Conservation (phyloP, 1,140 invertebrate species). For the Rhynchophorus ferrugineus region DNA sequence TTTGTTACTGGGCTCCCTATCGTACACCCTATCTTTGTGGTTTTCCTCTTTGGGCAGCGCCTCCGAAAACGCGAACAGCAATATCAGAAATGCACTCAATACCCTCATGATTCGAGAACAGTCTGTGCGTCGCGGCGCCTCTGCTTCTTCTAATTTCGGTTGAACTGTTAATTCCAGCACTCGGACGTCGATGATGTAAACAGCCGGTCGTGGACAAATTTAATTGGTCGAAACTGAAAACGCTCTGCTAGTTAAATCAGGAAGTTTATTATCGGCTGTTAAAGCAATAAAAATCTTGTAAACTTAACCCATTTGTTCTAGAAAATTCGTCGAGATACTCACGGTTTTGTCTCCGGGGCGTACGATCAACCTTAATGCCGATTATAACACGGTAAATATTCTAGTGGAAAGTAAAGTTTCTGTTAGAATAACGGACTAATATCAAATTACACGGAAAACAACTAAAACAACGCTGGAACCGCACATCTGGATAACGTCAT, state of each 20-base stretch:
- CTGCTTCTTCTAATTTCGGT: too few species aligned
- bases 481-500: too few species aligned
- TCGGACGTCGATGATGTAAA: background rate
- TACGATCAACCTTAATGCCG: too few species aligned
- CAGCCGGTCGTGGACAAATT: background rate
- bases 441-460: too few species aligned
- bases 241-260: background rate
- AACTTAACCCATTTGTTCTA: background rate
- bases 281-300: background rate
- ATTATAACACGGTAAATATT: too few species aligned
- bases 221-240: background rate
- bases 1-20: slow-evolving; percentile 61
- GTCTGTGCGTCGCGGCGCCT: too few species aligned
- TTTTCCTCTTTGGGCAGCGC: slow-evolving; percentile 54
- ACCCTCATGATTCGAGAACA: background rate
- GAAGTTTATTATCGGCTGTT: background rate
- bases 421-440: too few species aligned
- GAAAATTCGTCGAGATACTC: background rate
- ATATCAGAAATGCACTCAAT: background rate
- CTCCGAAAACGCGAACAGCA: background rate
- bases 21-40: slow-evolving; percentile 44
- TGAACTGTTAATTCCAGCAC: background rate
- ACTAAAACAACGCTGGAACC: too few species aligned
- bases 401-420: too few species aligned
- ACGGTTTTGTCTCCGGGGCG: background rate